Base-by-base conservation (phyloP, 2,797 vertebrate genomes). In the Lepus oiostolus region DNA sequence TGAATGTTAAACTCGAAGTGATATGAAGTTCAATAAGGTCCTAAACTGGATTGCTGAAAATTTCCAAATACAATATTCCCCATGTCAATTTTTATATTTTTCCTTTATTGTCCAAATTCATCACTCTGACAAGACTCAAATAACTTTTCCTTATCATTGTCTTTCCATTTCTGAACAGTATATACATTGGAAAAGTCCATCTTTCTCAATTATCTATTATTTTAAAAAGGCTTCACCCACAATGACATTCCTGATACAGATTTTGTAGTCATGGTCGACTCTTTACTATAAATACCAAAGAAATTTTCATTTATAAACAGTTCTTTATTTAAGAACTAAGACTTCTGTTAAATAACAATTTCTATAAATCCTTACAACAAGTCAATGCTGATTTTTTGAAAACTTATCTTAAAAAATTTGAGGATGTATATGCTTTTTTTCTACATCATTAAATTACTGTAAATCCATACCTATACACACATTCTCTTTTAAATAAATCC, bases 111-210 rank as follows among this genome's bases (percentile, higher is more conserved):
- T 86, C 94, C 54, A 95, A 47, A 76, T 97, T 97, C 67, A 96
- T 97, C 95, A 96, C 65, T 93, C 81, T 97, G 95, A 94, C 84
- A 97, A 87, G 70, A 97, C 77, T 83, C 72, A 97, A 96, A 70
- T 96, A 94, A 97, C 93, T 96, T 52, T 92, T 96, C 89, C 95
- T 96, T 96, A 96, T 93, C 13, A 86, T 67, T 91, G 2, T 50
- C 58, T 5, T 91, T 97, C 71, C 58, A 95, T 81, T 94, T 38
- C 86, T 86, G 97, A 96, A 2, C 7, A 90, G 92, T 93, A 87
- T 82, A 88, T 92, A 76, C 63, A 93, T 72, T 90, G 47, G 22
- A 95, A 68, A 67, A 83, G 32, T 79, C 86, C 85, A 42, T 96
- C 93, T 58, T 83, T 96, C 32, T 65, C 50, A 68, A 42, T 2